Conservation (phyloP, 2,888 invertebrate genomes). For the Pseudoips prasinana region DNA sequence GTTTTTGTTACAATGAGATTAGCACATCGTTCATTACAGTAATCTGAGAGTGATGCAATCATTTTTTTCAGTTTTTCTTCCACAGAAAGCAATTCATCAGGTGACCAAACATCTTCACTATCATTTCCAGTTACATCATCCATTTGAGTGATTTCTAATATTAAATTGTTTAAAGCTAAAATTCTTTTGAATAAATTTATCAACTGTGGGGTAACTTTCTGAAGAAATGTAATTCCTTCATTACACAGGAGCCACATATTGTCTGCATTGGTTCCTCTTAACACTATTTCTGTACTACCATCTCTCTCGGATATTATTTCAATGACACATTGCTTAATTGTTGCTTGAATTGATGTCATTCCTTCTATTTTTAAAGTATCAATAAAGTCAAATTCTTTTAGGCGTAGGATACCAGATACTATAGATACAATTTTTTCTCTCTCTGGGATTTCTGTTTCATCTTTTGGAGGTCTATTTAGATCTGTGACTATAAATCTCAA, state of each 20-base stretch:
- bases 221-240: constrained; percentile 87
- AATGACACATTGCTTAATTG: constrained; percentile 93
- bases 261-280: constrained; percentile 69
- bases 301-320: constrained; percentile 83
- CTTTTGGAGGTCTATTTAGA: constrained; percentile 89
- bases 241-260: constrained; percentile 82
- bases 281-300: constrained; percentile 68
- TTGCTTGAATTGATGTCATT: constrained; percentile 92
- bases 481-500: constrained; percentile 95
- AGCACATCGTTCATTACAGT: constrained; percentile 95
- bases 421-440: constrained; percentile 94
- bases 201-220: constrained; percentile 84
- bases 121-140: constrained; percentile 82
- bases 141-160: constrained; percentile 87
- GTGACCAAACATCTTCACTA: constrained; percentile 86
- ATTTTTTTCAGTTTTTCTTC: constrained; percentile 88
- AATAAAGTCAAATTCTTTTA: constrained; percentile 94
- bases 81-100: constrained; percentile 86
- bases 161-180: constrained; percentile 87
- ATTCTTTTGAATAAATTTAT: constrained; percentile 88
- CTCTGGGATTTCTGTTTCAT: constrained; percentile 84
- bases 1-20: constrained; percentile 91
- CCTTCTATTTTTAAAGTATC: constrained; percentile 94
- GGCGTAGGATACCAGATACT: constrained; percentile 93
- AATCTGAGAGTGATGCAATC: constrained; percentile 92